Evolutionary conservation across 2,888 invertebrate genomes (phyloP).

Genomic region (Odontocerum albicorne): DNA sequence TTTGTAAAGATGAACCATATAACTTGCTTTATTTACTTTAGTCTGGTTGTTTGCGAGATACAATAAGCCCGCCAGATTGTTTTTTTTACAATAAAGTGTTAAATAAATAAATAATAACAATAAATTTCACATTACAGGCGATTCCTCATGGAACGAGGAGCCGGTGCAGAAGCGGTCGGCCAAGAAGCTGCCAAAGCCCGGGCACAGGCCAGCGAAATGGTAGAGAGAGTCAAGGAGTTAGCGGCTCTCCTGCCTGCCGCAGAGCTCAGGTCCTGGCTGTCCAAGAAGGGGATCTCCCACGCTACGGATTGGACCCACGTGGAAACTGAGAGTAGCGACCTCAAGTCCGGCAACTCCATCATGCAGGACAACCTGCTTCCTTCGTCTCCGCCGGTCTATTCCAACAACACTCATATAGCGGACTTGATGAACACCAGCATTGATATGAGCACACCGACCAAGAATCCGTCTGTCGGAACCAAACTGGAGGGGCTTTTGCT

Average conservation of each 20-base stretch:
- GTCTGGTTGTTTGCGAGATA: too few relatives aligned
- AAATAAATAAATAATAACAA: too few relatives aligned
- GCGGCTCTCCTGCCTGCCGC: slow-evolving; percentile 26
- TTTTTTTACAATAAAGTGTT: too few relatives aligned
- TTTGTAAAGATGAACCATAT: too few relatives aligned
- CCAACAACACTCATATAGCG: slow-evolving; percentile 37
- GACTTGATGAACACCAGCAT: slow-evolving; percentile 36
- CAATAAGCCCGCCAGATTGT: too few relatives aligned
- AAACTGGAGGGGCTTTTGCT: slow-evolving; percentile 76
- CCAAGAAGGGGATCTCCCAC: slow-evolving; percentile 22
- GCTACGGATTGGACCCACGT: slow-evolving; percentile 34
- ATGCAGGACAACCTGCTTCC: slow-evolving; percentile 46
- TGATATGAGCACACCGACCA: slow-evolving; percentile 42
- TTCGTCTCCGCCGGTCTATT: slow-evolving; percentile 47
- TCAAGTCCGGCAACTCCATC: too few relatives aligned
- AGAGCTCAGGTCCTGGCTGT: slow-evolving; percentile 27
- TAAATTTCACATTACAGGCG: slow-evolving; percentile 59
- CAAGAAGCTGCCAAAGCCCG: slow-evolving; percentile 29
- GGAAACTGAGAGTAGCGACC: too few relatives aligned
- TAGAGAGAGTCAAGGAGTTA: slow-evolving; percentile 27
- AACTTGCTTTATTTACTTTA: too few relatives aligned
- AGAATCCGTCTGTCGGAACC: slow-evolving; percentile 71
- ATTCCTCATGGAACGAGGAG: slow-evolving; percentile 87
- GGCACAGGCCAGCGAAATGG: slow-evolving; percentile 31
- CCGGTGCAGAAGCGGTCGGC: slow-evolving; percentile 30